Base-by-base conservation (phyloP, 2,888 invertebrate species). In the Lasioglossum zephyrum region DNA sequence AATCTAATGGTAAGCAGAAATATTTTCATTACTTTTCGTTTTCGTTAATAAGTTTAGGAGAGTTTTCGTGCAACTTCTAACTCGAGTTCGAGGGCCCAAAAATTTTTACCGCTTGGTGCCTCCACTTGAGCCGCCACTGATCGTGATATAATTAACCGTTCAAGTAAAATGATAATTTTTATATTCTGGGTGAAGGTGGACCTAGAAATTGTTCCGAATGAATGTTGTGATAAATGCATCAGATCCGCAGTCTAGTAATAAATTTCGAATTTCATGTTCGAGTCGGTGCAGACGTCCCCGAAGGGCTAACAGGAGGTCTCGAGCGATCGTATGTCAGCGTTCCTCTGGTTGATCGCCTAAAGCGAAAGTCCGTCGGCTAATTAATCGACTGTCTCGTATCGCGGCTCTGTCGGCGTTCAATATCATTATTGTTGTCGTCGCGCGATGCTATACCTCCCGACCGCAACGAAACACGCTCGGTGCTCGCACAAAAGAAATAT, bases 401-500 rank as follows among this genome's bases (percentile, higher is more conserved):
- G 60, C 60, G 26, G 13, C 36, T 66, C 36, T 66, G 4, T 22
- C 69, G 69, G n/a, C 39, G 39, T 69, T 39, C 22, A 2, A 69
- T 57, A 41, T 41, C 26, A 26, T 39, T 75, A 39, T 60, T 63
- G 73, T 60, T 66, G 44, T 36, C 6, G 44, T 26, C 11, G 57
- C 18, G 18, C 3, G 60, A 70, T 60, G 57, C 63, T 79, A 79
- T 74, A 36, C 36, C 70, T 74, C 49, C 26, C 69, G 36, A 81
- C 53, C 76, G 79, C 75, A 47, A 66, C 76, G 76, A 73, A 84
- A 83, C 39, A 72, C 53, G 47, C 77, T 73, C 39, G 70, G 63
- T 73, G 77, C 77, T 76, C 76, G 78, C 81, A 49, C 81, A 57
- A 73, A 77, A 77, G 63, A 79, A 47, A 73, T 79, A 82, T 79